Percentiles rank a stretch among this genome's conserved stretches.
These are phyloP conservation scores for Drosophila rhopaloa DNA, from an alignment of 1,140 invertebrate genomes.

Conservation along the genomic window DNA sequence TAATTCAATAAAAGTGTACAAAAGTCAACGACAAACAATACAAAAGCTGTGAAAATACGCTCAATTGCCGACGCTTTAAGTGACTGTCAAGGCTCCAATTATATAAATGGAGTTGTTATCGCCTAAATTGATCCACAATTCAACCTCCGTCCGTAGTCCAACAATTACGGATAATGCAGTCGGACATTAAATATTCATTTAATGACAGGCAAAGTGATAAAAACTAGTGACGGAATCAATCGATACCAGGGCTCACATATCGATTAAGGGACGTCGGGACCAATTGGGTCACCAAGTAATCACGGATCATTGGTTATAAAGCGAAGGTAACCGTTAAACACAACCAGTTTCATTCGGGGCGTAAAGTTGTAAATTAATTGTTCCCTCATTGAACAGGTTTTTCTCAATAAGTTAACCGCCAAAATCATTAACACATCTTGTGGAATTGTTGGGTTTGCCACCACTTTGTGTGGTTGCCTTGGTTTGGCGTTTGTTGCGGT, in stretches of 20 bases:
- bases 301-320: slow-evolving; percentile 3
- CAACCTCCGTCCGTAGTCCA: slow-evolving; percentile 6
- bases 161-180: slow-evolving; percentile 53
- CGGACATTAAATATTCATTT: slow-evolving; percentile 73
- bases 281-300: slow-evolving; percentile 1
- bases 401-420: slow-evolving; percentile 4
- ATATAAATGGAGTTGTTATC: slow-evolving; percentile 52
- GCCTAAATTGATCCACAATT: slow-evolving; percentile 42
- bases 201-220: slow-evolving; percentile 56
- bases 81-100: slow-evolving; percentile 38
- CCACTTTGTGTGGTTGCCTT: slow-evolving; percentile 17
- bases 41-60: slow-evolving; percentile 18
- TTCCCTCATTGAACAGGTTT: slow-evolving; percentile 19
- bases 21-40: slow-evolving; percentile 12
- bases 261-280: slow-evolving; percentile 9
- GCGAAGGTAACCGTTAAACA: slow-evolving; percentile 12
- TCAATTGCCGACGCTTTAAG: slow-evolving; percentile 23
- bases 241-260: slow-evolving; percentile 39
- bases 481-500: slow-evolving; percentile 39
- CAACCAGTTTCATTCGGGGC: slow-evolving; percentile 5
- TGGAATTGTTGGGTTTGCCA: slow-evolving; percentile 25
- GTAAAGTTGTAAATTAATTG: slow-evolving; percentile 42
- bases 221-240: slow-evolving; percentile 50
- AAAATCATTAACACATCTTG: slow-evolving; percentile 41
- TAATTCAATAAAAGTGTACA: slow-evolving; percentile 19